Conservation (phyloP, 2,888 invertebrate genomes). For the Myathropa florea region DNA sequence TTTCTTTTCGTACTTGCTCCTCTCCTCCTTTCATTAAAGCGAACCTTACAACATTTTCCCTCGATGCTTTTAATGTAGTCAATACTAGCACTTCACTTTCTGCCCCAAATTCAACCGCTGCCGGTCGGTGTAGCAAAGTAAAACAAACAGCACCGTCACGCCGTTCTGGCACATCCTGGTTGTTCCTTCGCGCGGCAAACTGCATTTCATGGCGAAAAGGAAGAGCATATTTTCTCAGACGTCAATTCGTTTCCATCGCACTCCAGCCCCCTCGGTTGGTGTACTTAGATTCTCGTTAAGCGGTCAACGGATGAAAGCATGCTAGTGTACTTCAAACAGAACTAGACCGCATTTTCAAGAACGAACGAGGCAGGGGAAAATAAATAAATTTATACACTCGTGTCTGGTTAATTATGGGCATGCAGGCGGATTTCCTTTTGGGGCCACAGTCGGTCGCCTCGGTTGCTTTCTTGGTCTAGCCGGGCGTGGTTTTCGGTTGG, state of each 20-base stretch:
- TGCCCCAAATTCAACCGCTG: not conserved
- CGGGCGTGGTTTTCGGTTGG: not conserved
- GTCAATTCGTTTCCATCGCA: not conserved
- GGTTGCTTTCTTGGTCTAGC: not conserved
- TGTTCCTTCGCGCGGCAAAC: not conserved
- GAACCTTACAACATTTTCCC: not conserved
- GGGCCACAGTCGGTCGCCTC: not conserved
- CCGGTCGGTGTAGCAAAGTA: not conserved
- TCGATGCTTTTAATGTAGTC: not conserved
- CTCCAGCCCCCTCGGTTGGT: not conserved
- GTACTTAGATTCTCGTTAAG: not conserved
- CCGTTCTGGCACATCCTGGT: not conserved
- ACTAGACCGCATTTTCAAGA: not conserved
- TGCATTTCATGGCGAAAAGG: not conserved
- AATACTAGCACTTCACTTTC: not conserved
- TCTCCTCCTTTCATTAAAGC: not conserved
- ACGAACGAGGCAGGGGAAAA: not conserved
- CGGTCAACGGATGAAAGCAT: not conserved
- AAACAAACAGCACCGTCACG: not conserved
- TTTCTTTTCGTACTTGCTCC: not conserved
- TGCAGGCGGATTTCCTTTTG: constrained; percentile 42
- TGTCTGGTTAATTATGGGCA: constrained; percentile 60
- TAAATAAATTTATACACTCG: not conserved
- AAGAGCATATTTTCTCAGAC: not conserved
- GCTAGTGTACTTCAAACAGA: not conserved